Percentiles rank a stretch among this genome's conserved stretches.
Evolutionary conservation across 2,113 vertebrate genomes (phyloP).

Genomic region (Natator depressus): DNA sequence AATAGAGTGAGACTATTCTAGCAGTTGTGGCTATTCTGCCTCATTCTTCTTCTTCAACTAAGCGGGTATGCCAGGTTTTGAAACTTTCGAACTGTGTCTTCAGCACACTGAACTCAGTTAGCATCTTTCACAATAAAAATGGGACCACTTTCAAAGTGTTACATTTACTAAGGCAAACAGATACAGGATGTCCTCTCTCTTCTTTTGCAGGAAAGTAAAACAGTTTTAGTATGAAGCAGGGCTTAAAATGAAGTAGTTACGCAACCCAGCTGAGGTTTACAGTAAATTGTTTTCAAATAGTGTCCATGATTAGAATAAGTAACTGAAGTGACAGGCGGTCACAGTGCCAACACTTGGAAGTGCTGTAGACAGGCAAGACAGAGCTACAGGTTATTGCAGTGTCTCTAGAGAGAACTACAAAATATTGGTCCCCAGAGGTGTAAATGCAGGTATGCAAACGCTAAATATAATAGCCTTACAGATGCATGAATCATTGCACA

Average conservation of each 20-base stretch:
- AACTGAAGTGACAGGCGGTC: not conserved
- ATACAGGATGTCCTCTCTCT: rapidly evolving
- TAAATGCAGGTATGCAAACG: not conserved
- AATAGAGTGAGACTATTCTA: slow-evolving; percentile 71
- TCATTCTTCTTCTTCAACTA: slow-evolving; percentile 75
- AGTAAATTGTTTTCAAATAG: rapidly evolving
- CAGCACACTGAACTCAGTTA: slow-evolving; percentile 76
- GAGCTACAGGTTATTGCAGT: not conserved
- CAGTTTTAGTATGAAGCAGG: not conserved
- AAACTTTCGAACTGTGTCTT: slow-evolving; percentile 79
- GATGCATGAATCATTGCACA: not conserved
- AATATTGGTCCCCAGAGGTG: not conserved
- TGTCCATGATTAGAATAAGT: slow-evolving; percentile 34
- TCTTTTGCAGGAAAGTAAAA: not conserved
- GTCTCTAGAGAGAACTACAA: not conserved
- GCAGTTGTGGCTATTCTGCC: slow-evolving; percentile 48
- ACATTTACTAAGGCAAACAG: not conserved
- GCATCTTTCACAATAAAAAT: slow-evolving; percentile 49
- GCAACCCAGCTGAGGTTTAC: not conserved
- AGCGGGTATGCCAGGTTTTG: slow-evolving; percentile 64
- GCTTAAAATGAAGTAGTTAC: not conserved
- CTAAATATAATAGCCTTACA: not conserved
- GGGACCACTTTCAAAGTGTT: slow-evolving; percentile 13
- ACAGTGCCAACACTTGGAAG: not conserved
- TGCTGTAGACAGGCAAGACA: not conserved